Evolutionary conservation across 2,113 vertebrate species (phyloP).

Genomic region (Sylvia atricapilla): DNA sequence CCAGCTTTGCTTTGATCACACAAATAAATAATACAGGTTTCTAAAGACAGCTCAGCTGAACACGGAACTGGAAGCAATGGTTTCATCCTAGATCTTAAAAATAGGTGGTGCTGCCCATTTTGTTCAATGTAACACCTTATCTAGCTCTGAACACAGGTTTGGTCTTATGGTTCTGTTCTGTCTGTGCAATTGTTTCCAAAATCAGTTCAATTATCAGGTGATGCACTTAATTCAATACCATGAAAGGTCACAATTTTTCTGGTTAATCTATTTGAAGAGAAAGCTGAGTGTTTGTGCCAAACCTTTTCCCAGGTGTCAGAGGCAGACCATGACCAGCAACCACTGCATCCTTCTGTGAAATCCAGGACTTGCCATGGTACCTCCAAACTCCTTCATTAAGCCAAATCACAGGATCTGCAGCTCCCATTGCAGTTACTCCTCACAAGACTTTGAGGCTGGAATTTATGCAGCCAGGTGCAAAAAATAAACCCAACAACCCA

Average conservation of each 20-base stretch:
- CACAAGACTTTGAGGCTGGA: neutral
- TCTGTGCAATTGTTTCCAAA: neutral
- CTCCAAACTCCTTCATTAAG: neutral
- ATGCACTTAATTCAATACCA: neutral
- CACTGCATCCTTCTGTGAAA: neutral
- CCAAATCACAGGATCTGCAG: neutral
- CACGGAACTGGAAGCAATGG: neutral
- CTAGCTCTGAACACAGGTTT: neutral
- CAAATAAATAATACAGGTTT: neutral
- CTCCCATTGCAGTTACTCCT: neutral
- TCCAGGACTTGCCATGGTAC: neutral
- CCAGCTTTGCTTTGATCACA: neutral
- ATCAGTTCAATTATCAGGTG: neutral
- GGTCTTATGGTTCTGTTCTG: neutral
- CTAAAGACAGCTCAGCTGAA: neutral
- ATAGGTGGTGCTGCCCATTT: neutral
- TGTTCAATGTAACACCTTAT: neutral
- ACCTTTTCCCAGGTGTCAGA: neutral
- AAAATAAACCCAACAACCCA: neutral
- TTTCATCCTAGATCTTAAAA: neutral
- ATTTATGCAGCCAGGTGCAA: neutral
- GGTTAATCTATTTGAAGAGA: neutral
- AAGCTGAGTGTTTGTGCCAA: neutral
- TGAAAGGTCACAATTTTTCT: neutral
- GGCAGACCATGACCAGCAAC: neutral